Evolutionary conservation across 2,797 vertebrate species (phyloP), one percentile per base, ranked within the genome.

Genomic region (Sebastes vulpes): DNA sequence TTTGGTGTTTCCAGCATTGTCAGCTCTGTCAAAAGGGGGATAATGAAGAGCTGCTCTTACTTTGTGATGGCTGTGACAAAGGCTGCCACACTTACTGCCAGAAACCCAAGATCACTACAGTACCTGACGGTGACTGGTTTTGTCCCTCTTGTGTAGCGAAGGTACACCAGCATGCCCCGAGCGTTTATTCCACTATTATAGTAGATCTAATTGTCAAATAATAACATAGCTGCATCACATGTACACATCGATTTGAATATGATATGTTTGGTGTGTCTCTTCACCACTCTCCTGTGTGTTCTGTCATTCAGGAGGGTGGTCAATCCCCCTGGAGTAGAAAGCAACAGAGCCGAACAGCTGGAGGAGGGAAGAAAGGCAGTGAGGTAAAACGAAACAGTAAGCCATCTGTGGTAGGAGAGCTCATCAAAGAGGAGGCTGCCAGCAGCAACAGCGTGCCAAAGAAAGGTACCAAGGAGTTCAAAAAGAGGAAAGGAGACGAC

Each of bases 61-160:
- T 99, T 26, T 99, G 98, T 89, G 98, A 99, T n/a, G 97, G 98
- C 56, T 99, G 98, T 80, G 98, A 99, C 89, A 98, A 97, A 96
- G 98, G 98, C 79, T 99, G 97, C 94, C 98, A 99, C 76, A 99
- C 98, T 8, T 99, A 99, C 92, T 99, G 98, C 94, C 98, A 98
- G 80, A 96, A 97, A 82, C 98, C 98, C 92, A 98, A 97, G 93
- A 98, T 99, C 89, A 97, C 96, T 35, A 95, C 94, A 35, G 98
- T 99, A 82, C 98, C 98, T 2, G 97, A 98, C 7, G 98, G 97
- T 23, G 97, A 98, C 93, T 99, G 98, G 98, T 99, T 98, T 92
- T 99, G 98, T 93, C 97, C 97, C 52, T 95, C 96, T 71, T 99
- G 98, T 96, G 98, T 98, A 81, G 96, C 97, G 42, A 98, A 99